These are phyloP conservation scores for Formicarius rufipectus DNA, from an alignment of 2,113 vertebrate species.

Conservation along the genomic window DNA sequence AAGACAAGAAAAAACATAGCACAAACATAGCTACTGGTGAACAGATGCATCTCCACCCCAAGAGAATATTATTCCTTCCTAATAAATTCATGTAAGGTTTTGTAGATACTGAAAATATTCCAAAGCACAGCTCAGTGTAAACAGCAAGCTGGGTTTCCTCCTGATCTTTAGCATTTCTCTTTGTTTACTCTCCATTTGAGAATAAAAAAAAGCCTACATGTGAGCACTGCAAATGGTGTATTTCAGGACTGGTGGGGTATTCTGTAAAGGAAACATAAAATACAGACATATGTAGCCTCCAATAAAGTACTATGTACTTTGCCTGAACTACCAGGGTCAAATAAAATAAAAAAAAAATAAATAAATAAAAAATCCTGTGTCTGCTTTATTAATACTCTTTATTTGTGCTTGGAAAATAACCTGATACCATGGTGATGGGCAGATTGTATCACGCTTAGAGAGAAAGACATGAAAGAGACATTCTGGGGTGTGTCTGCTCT, in stretches of 20 bases:
- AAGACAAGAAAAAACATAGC: neutral
- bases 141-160: neutral
- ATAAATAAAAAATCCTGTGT: neutral
- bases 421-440: constrained; percentile 33
- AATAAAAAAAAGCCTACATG: constrained; percentile 1
- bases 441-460: neutral
- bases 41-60: neutral
- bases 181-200: constrained; percentile 43
- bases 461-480: neutral
- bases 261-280: neutral
- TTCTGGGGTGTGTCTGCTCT: neutral
- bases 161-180: constrained; percentile 9
- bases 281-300: neutral
- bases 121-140: constrained; percentile 30
- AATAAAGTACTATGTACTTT: neutral
- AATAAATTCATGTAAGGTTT: neutral
- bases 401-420: neutral
- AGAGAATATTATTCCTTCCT: neutral
- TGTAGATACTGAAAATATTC: constrained; percentile 38
- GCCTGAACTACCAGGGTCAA: neutral
- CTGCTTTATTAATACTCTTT: neutral
- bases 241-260: neutral
- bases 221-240: constrained; percentile 23
- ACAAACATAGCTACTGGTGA: neutral
- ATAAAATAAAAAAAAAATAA: neutral